Evolutionary conservation across 1,140 invertebrate genomes (phyloP).

Genomic region (Drosophila nigromelanica): DNA sequence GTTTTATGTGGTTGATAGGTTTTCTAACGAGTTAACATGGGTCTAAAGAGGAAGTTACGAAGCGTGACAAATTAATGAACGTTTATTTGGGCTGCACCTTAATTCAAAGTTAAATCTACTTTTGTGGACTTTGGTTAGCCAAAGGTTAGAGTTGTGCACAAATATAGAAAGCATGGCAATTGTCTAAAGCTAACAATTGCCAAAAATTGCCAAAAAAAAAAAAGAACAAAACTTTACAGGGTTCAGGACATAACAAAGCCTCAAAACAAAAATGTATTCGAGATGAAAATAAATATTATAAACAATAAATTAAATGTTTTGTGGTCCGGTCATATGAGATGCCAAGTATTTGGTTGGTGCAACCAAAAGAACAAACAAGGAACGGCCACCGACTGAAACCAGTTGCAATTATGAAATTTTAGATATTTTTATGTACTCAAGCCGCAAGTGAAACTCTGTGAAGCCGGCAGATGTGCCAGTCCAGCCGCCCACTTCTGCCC

Average conservation of each 20-base stretch:
- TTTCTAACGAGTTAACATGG: conserved; percentile 66
- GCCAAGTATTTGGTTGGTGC: conserved; percentile 39
- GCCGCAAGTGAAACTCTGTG: conserved; percentile 33
- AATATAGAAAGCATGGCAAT: too few species aligned
- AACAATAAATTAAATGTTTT: conserved; percentile 45
- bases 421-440: conserved; percentile 53
- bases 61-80: conserved; percentile 58
- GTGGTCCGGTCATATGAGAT: conserved; percentile 41
- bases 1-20: conserved; percentile 22
- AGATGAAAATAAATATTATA: not conserved
- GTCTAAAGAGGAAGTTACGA: conserved; percentile 59
- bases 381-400: conserved; percentile 12
- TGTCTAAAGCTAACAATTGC: too few species aligned
- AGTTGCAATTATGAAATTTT: conserved; percentile 59
- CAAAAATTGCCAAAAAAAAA: too few species aligned
- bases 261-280: not conserved
- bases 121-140: not conserved
- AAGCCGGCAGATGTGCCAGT: conserved; percentile 29
- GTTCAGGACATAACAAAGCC: not conserved
- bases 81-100: conserved; percentile 15
- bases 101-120: conserved; percentile 22
- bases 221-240: too few species aligned
- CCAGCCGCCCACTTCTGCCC: not conserved
- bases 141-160: too few species aligned
- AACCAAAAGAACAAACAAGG: conserved; percentile 17